Percentiles rank a stretch among this genome's conserved stretches.
phyloP scores from a whole-genome alignment of 1,140 invertebrate species.

The Notospermus geniculatus region DNA sequence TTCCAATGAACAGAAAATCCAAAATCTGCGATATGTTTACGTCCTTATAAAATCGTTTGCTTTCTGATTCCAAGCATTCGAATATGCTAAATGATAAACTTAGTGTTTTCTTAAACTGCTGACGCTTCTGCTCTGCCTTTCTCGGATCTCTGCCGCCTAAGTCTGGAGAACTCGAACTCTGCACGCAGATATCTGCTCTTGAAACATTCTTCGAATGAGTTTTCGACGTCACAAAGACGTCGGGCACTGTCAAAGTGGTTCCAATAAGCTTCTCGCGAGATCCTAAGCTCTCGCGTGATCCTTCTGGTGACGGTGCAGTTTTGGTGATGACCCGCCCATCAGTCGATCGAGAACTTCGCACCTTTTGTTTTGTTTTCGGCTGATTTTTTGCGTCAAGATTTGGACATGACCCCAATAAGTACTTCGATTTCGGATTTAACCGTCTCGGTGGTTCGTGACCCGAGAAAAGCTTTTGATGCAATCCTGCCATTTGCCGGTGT shows the following conservation, averaged over 20 bases:
- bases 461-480: too few species aligned
- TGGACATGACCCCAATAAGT: too few species aligned
- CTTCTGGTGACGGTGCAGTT: too few species aligned
- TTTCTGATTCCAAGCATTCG: constrained; percentile 1
- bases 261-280: too few species aligned
- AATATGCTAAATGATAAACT: background rate
- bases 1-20: constrained; percentile 42
- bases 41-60: constrained; percentile 10
- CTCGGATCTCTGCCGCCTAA: background rate
- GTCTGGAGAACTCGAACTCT: background rate
- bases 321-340: too few species aligned
- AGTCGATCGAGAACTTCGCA: too few species aligned
- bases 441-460: too few species aligned
- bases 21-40: constrained; percentile 34
- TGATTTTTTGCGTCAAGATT: too few species aligned
- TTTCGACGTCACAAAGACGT: constrained; percentile 7
- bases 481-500: too few species aligned
- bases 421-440: too few species aligned
- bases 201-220: background rate
- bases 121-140: background rate
- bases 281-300: too few species aligned
- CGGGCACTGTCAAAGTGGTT: constrained; percentile 3
- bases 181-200: background rate
- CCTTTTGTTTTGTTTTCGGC: too few species aligned
- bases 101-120: background rate